A percentile compares a stretch with the other conserved stretches of the same genome.
Evolutionary conservation across 2,797 vertebrate species (phyloP).

Genomic region (Leptoclinus maculatus): DNA sequence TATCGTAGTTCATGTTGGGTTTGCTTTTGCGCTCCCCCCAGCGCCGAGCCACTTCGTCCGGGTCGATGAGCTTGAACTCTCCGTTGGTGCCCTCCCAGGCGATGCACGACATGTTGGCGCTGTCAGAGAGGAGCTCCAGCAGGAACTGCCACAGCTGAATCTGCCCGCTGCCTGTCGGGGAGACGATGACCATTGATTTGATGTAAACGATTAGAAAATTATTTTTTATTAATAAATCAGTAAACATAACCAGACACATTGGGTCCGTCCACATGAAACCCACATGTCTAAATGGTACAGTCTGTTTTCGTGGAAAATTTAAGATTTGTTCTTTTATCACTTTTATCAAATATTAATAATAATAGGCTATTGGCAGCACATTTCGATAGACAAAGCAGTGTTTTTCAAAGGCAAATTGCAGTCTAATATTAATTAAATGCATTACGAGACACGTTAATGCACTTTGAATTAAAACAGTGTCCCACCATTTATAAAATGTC

Average conservation of each 20-base stretch:
- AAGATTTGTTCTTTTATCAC: background rate
- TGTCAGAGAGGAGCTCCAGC: slow-evolving; percentile 95
- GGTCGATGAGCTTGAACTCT: slow-evolving; percentile 98
- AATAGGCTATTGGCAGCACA: background rate
- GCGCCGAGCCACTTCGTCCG: slow-evolving; percentile 95
- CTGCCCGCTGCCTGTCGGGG: slow-evolving; percentile 92
- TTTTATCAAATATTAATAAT: background rate
- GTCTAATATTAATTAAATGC: background rate
- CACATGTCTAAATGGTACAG: background rate
- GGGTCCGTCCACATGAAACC: background rate
- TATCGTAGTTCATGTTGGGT: slow-evolving; percentile 99
- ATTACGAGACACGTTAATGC: background rate
- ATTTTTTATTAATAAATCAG: background rate
- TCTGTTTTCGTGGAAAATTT: background rate
- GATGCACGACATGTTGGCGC: slow-evolving; percentile 94
- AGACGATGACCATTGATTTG: rapidly evolving
- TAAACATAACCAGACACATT: background rate
- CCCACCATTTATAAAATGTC: background rate
- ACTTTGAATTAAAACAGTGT: background rate
- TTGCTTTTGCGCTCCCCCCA: slow-evolving; percentile 99
- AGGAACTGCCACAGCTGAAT: slow-evolving; percentile 99
- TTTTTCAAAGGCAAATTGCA: background rate
- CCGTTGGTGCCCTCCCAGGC: slow-evolving; percentile 98
- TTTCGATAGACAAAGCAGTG: background rate
- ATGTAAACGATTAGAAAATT: background rate